Base-by-base conservation (phyloP, 1,140 invertebrate species). In the Pogonomyrmex barbatus region DNA sequence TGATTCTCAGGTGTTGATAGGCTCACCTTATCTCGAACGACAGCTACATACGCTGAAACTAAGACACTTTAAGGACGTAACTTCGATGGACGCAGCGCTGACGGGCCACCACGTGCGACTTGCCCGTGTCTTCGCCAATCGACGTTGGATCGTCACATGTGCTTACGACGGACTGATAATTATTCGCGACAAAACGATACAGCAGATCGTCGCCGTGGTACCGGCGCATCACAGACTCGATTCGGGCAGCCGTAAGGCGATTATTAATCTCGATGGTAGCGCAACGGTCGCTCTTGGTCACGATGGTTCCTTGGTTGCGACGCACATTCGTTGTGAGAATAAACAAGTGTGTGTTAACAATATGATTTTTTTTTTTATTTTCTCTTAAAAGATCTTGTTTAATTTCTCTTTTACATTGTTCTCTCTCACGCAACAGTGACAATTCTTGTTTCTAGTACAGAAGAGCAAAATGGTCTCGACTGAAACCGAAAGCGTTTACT, bases 261-360 rank as follows among this genome's bases (percentile, higher is more conserved):
- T 94, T 10, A 52, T 88, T 9, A 92, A 88, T 24, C 36, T 45
- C 14, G 50, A 75, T 0, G 91, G 91, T 10, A 86, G 93, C 39
- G 2, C 88, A 36, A 6, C 92, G 0, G 76, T 94, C 42, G 86
- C 86, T 10, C 68, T 95, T 8, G 94, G 94, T 3, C 36, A 76
- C 9, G 82, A 94, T 87, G 94, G 94, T 5, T 93, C 93, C 0
- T 56, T 95, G 12, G 63, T 94, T 1, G 91, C 91, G 8, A 71
- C 89, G 36, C 73, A 10, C 12, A 2, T 52, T 8, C 24, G 0
- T 17, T 12, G 9, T 1, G 24, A 8, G 17, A 56, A 0, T 9
- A 62, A 14, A 47, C 78, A 87, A 85, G 88, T 89, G n/a, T 50
- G 68, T 42, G 12, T 39, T 58, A 54, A 39, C n/a, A 58, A 14